phyloP scores from a whole-genome alignment of 2,888 invertebrate genomes.

The Chloroclysta siterata region DNA sequence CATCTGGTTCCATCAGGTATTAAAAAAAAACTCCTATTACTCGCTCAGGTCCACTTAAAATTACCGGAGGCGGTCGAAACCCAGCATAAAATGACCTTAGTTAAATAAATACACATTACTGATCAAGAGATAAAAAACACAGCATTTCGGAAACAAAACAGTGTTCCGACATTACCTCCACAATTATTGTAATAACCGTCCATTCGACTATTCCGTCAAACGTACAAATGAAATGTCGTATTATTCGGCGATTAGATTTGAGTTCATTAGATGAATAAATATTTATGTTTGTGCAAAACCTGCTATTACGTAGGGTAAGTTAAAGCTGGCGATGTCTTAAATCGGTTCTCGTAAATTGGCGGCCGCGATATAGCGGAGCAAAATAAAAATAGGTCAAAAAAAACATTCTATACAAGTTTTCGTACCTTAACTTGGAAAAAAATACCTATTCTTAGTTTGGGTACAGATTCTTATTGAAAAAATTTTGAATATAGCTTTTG shows the following conservation, averaged over 20 bases:
- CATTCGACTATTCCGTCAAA: slow-evolving; percentile 24
- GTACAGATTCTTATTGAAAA: no score
- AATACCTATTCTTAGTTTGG: no score
- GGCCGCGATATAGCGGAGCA: not conserved
- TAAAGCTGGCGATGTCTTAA: not conserved
- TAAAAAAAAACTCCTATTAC: not conserved
- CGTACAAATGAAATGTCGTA: slow-evolving; percentile 32
- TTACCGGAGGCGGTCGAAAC: not conserved
- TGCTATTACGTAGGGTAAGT: slow-evolving; percentile 61
- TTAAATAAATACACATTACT: slow-evolving; percentile 21
- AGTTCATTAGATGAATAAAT: slow-evolving; percentile 69
- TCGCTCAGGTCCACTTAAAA: not conserved
- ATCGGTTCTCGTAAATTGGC: slow-evolving; percentile 1
- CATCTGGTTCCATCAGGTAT: no score
- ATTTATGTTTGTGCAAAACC: slow-evolving; percentile 71
- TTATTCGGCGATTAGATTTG: slow-evolving; percentile 34
- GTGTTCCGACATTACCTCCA: slow-evolving; percentile 40
- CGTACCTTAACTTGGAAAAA: no score
- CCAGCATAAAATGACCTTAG: not conserved
- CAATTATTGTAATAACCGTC: slow-evolving; percentile 29
- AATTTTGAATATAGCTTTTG: no score
- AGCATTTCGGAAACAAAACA: slow-evolving; percentile 45
- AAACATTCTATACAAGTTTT: no score
- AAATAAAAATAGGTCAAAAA: no score
- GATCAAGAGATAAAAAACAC: slow-evolving; percentile 29